Conservation (phyloP, 2,113 vertebrate species). For the Mola mola region DNA sequence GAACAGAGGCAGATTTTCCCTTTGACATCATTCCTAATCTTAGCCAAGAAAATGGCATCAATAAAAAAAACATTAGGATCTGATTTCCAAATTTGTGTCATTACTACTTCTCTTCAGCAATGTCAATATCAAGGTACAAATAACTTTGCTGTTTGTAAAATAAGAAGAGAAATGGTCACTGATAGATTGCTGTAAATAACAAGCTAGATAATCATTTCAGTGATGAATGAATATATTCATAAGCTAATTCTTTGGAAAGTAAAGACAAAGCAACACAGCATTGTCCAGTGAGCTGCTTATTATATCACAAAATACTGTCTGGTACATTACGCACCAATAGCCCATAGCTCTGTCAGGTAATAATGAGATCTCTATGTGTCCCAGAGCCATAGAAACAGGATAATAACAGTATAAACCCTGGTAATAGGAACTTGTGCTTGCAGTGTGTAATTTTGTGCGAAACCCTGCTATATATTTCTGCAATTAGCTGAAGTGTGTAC, state of each 20-base stretch:
- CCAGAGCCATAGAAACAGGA: slow-evolving; percentile 55
- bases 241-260: slow-evolving; percentile 1
- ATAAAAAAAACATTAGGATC: background rate
- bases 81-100: background rate
- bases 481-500: slow-evolving; percentile 48
- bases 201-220: too few relatives aligned
- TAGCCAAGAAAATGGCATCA: background rate
- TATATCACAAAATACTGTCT: slow-evolving; percentile 7
- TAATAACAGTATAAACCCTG: slow-evolving; percentile 5
- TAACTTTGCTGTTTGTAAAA: background rate
- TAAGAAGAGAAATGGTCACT: too few relatives aligned
- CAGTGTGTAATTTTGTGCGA: background rate
- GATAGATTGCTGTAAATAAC: too few relatives aligned
- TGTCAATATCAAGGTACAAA: background rate
- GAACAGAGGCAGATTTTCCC: background rate
- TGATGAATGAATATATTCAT: background rate
- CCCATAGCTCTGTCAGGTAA: slow-evolving; percentile 22
- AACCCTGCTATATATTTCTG: slow-evolving; percentile 17
- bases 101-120: too few relatives aligned
- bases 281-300: slow-evolving; percentile 23
- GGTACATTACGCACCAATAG: slow-evolving; percentile 47
- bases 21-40: background rate
- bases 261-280: slow-evolving; percentile 15
- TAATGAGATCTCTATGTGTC: slow-evolving; percentile 49
- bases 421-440: slow-evolving; percentile 21